Evolutionary conservation across 2,113 vertebrate species (phyloP), one percentile per base, ranked within the genome.

Genomic region (Ciconia boyciana): DNA sequence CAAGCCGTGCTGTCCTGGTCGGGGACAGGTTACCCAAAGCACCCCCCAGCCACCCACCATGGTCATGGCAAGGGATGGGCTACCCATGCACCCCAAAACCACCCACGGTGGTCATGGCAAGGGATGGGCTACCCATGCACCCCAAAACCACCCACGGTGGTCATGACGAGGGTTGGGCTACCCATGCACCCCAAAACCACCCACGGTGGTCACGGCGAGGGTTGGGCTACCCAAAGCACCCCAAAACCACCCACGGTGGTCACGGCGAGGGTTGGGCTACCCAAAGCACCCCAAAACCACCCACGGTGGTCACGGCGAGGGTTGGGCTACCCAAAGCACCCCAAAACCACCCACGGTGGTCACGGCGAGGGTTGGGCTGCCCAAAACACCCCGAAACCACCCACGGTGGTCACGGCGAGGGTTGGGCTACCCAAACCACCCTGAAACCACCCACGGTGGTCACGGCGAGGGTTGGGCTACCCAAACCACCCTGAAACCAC

Each of bases 261-360:
- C 21, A 6, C 6, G 14, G 55, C 4, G 8, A 48, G 24, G 34
- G 29, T 11, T 24, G 24, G 24, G 22, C 16, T 13, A 9, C 9
- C 17, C 20, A 58, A 77, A 32, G 4, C 41, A 48, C 41, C 48
- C 22, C 48, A 28, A 43, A 72, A 22, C 8, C 51, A 41, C 34
- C 5, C 13, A 3, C 8, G 2, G 19, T 10, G 26, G 7, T 16
- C 52, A 15, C 6, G 13, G 32, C 1, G 7, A 17, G 48, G 34
- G 10, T 7, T 72, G 17, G 3, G 9, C 17, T 49, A 26, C 39
- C 76, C 70, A n/a, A 75, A 60, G 10, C 29, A 13, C 13, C 34
- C 66, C 20, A 36, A 60, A 19, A 28, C 32, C 36, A 24, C 19
- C 39, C 31, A n/a, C 8, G 2, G 19, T 10, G 26, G 7, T 16